Base-by-base conservation (phyloP, 2,888 invertebrate species). In the Noctua janthe region DNA sequence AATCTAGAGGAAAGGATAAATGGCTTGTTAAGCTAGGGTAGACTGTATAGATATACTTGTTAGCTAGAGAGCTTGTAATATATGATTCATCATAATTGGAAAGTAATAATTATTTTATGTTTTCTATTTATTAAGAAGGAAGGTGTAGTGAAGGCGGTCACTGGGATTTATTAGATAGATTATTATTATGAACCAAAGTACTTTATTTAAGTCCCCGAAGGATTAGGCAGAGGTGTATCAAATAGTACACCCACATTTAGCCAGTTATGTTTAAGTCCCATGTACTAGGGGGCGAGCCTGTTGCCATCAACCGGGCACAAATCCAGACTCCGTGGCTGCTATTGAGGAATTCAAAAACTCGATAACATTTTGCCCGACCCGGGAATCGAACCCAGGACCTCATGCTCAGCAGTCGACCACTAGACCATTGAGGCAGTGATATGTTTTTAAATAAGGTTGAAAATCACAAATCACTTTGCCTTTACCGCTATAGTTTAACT, bases 1-100 rank as follows among this genome's bases (percentile, higher is more conserved):
- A 80, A 87, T 88, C 77, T 86, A n/a, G 54, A 54, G 35, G 80
- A 87, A 79, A 74, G 51, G 82, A 75, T 86, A 74, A 86, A 86
- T 71, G 75, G 82, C 67, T 73, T 51, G 62, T 81, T 85, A 77
- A 47, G 47, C 1, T 1, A n/a, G 51, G 29, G 2, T 56, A 23
- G 59, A 66, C 39, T 29, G 67, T 54, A 62, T 54, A 39, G 72
- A 56, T 64, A 83, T 67, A 35, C 82, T 81, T 66, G 43, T 74
- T 23, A 80, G 13, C 0, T 54, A 59, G 85, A 85, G 59, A 69
- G 81, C 35, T 67, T 10, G 35, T 8, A 17, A 64, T 51, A 35
- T 81, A 7, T 47, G 73, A 81, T 64, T 81, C 13, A 73, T 56
- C 15, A 73, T 56, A 73, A 70, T 73, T 73, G 3, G 82, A 85